Conservation (phyloP, 1,140 invertebrate species). For the Hyles euphorbiae region DNA sequence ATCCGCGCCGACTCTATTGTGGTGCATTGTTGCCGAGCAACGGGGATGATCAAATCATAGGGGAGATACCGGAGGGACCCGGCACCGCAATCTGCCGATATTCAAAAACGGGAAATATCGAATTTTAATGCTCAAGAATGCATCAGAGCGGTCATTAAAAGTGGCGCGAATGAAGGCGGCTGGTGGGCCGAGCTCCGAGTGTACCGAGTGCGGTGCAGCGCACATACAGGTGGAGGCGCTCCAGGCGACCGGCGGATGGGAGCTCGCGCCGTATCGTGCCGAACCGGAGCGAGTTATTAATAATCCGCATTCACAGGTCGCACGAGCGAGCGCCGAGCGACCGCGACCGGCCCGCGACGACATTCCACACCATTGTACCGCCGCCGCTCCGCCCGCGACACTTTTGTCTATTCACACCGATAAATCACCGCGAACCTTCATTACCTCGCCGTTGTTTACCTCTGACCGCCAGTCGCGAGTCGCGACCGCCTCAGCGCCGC, state of each 20-base stretch:
- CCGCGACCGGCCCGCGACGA: slow-evolving; percentile 53
- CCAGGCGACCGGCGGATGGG: slow-evolving; percentile 43
- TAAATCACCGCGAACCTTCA: slow-evolving; percentile 60
- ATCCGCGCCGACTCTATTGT: slow-evolving; percentile 65
- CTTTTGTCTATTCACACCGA: slow-evolving; percentile 70
- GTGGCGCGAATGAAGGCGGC: slow-evolving; percentile 34
- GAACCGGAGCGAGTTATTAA: slow-evolving; percentile 65
- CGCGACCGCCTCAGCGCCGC: slow-evolving; percentile 55
- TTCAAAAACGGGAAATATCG: slow-evolving; percentile 28
- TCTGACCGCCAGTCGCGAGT: slow-evolving; percentile 32
- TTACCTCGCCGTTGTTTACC: slow-evolving; percentile 66
- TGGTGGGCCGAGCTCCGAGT: too few relatives aligned
- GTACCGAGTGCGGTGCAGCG: slow-evolving; percentile 23
- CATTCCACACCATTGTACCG: slow-evolving; percentile 69
- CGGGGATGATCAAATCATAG: slow-evolving; percentile 38
- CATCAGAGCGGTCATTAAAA: slow-evolving; percentile 47
- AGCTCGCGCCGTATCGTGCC: slow-evolving; percentile 36
- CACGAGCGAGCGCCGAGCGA: slow-evolving; percentile 41
- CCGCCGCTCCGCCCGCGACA: slow-evolving; percentile 60
- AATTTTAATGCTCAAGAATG: slow-evolving; percentile 14
- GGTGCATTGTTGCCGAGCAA: slow-evolving; percentile 43
- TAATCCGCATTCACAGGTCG: slow-evolving; percentile 67
- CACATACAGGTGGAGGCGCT: slow-evolving; percentile 54
- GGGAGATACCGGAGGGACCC: slow-evolving; percentile 31
- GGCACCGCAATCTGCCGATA: slow-evolving; percentile 45